These are phyloP conservation scores for Drosophila punjabiensis DNA, from an alignment of 1,140 invertebrate species.

Conservation along the genomic window DNA sequence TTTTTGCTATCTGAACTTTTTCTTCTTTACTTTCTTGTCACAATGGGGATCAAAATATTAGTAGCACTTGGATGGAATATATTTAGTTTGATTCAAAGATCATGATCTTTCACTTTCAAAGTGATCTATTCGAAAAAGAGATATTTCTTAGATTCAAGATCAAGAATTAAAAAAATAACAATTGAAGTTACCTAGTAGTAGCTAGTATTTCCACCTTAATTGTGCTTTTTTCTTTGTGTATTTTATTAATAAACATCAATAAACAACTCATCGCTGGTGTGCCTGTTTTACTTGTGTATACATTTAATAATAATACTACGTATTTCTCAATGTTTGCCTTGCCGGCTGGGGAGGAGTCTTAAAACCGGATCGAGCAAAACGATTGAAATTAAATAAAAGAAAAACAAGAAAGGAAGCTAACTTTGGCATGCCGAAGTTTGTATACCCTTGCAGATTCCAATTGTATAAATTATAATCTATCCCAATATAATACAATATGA, in stretches of 20 bases:
- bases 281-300: slow-evolving; percentile 32
- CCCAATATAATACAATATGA: too few relatives aligned
- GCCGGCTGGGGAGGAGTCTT: slow-evolving; percentile 15
- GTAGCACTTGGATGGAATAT: neutral
- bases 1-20: slow-evolving; percentile 1
- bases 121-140: neutral
- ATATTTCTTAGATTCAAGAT: too few relatives aligned
- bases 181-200: neutral
- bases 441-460: too few relatives aligned
- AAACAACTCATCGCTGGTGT: slow-evolving; percentile 36
- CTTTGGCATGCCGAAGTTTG: too few relatives aligned
- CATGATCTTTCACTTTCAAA: neutral
- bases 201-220: neutral
- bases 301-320: slow-evolving; percentile 29
- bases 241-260: slow-evolving; percentile 48
- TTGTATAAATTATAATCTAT: too few relatives aligned
- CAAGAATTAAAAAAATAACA: too few relatives aligned
- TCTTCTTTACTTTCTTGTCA: slow-evolving; percentile 8
- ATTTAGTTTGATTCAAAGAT: neutral
- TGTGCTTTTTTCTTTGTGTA: slow-evolving; percentile 2
- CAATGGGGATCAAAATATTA: neutral
- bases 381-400: slow-evolving; percentile 3
- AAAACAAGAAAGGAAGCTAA: too few relatives aligned
- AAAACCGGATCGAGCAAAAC: slow-evolving; percentile 20
- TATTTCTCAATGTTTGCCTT: slow-evolving; percentile 23